Conservation (phyloP, 2,888 invertebrate genomes). For the Synergus japonicus region DNA sequence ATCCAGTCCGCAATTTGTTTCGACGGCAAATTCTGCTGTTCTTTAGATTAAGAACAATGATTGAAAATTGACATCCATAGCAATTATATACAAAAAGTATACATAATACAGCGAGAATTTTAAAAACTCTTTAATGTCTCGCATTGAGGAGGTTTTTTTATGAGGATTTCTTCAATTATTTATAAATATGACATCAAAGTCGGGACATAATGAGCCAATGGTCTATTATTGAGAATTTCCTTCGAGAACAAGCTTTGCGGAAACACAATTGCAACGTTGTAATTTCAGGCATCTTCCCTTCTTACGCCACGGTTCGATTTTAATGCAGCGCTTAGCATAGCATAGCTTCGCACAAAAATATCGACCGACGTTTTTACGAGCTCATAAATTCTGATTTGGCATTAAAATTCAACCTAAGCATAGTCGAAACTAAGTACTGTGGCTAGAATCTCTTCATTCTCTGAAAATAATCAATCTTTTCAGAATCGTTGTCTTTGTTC, state of each 20-base stretch:
- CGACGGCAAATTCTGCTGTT: background rate
- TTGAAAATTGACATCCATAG: too few relatives aligned
- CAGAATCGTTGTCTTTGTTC: background rate
- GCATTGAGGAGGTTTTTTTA: slow-evolving; percentile 9
- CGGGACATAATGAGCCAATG: slow-evolving; percentile 24
- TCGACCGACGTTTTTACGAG: slow-evolving; percentile 22
- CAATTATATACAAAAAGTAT: too few relatives aligned
- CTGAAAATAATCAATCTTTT: background rate
- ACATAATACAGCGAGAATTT: background rate
- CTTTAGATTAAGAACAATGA: slow-evolving; percentile 40
- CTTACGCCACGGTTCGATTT: slow-evolving; percentile 30
- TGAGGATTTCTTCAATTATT: slow-evolving; percentile 1
- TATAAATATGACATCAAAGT: slow-evolving; percentile 3
- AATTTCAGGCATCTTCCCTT: slow-evolving; percentile 40
- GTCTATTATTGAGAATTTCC: slow-evolving; percentile 15
- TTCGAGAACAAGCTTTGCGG: slow-evolving; percentile 33
- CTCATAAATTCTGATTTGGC: slow-evolving; percentile 22
- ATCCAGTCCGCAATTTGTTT: background rate
- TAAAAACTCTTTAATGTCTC: background rate
- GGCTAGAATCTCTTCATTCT: background rate
- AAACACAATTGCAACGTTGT: slow-evolving; percentile 38
- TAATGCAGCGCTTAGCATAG: slow-evolving; percentile 36
- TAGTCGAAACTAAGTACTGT: slow-evolving; percentile 1
- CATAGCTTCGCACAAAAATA: slow-evolving; percentile 15
- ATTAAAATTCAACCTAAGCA: slow-evolving; percentile 14